phyloP scores from a whole-genome alignment of 1,140 invertebrate species.

The Polypedilum vanderplanki region DNA sequence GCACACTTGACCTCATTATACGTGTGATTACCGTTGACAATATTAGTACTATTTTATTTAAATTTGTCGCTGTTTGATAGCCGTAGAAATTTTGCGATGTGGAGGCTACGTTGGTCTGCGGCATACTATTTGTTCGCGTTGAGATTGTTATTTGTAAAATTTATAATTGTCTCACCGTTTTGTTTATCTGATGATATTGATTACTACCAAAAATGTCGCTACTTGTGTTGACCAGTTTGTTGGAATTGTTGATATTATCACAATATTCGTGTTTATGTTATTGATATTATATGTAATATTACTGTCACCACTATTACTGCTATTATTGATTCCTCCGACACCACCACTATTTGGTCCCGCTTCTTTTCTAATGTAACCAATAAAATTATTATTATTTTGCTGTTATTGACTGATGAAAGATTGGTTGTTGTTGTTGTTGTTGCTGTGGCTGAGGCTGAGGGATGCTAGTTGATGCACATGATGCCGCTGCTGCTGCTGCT shows the following conservation, averaged over 20 bases:
- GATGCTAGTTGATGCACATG: not conserved
- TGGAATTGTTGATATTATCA: conserved; percentile 21
- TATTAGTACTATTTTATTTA: not conserved
- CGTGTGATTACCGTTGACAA: conserved; percentile 9
- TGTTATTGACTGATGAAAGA: not conserved
- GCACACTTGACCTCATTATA: not conserved
- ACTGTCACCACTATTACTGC: not conserved
- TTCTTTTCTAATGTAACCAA: conserved; percentile 15
- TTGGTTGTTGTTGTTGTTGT: too few species aligned
- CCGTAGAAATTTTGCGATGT: conserved; percentile 25
- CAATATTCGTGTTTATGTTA: conserved; percentile 24
- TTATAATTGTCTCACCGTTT: conserved; percentile 26
- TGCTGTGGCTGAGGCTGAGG: not conserved
- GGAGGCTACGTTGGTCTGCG: not conserved
- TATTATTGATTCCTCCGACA: not conserved
- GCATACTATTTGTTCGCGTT: conserved; percentile 21
- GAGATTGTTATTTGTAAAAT: conserved; percentile 25
- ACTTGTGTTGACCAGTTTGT: not conserved
- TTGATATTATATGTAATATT: conserved; percentile 24
- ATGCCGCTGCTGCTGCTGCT: not conserved
- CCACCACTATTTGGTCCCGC: not conserved
- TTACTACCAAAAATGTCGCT: not conserved
- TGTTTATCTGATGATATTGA: conserved; percentile 28
- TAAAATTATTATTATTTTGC: conserved; percentile 21
- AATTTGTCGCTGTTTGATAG: conserved; percentile 22